Base-by-base conservation (phyloP, 2,888 invertebrate genomes). In the Metallyticus violacea region DNA sequence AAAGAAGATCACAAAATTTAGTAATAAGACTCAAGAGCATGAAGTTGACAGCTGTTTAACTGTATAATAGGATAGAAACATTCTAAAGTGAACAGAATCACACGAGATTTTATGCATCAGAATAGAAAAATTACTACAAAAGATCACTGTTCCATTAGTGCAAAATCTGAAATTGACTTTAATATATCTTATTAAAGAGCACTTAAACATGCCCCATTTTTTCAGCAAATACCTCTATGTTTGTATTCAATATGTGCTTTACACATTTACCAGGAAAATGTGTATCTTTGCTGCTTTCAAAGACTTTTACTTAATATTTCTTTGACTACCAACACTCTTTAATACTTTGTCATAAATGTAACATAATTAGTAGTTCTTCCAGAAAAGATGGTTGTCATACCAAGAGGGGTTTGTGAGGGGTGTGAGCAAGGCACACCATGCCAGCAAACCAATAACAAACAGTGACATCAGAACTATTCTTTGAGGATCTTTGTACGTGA, bases 391-490 rank as follows among this genome's bases (percentile, higher is more conserved):
- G 89, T 94, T 94, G 77, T 90, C 89, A 89, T 93, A 94, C 76
- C 93, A 89, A 76, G 89, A 88, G 90, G 97, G 97, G 89, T 94
- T 93, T 0, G 98, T 98, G 87, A 97, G 91, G 0, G 97, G 96
- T 82, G 94, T 94, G 77, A 98, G 92, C 76, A 98, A 91, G 78
- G 94, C 92, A 89, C 95, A 95, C 98, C 98, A 99, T 0, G 94
- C 91, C 7, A 94, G 90, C 4, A 98, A 93, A 7, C 99, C 99
- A 6, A 95, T 89, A 4, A 97, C 91, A 91, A 97, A 98, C 86
- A 96, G 93, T 79, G 92, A 91, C 29, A 95, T 92, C 2, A 97
- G 93, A 28, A 95, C 91, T 22, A 93, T 91, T 89, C 96, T 94
- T 89, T 95, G 94, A 6, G 93, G 93, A 87, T 93, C 92, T 89